Evolutionary conservation across 2,797 vertebrate species (phyloP), one percentile per base, ranked within the genome.

Genomic region (Myripristis jacobus): DNA sequence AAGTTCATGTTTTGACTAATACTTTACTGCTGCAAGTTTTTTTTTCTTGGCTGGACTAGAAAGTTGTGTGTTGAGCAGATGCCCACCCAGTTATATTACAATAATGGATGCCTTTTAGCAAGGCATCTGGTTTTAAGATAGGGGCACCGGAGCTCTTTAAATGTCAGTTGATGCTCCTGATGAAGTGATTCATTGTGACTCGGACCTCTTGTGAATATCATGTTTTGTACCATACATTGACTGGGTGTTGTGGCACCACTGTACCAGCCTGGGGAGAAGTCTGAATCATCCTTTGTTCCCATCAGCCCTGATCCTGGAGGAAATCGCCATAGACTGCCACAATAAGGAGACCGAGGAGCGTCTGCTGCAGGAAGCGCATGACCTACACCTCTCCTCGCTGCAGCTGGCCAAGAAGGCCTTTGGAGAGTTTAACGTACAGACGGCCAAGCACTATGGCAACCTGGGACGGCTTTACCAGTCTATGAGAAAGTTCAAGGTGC

Each of bases 401-500:
- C 97, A 99, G 85, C 85, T 99, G 77, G 98, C 98, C 79, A 99
- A 99, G 88, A 99, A 99, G 83, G 98, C 98, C 66, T 99, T 99
- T 0, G 98, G 98, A 21, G 98, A 99, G 88, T 98, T 99, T 83
- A 99, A 99, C 3, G 98, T 99, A 46, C 98, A 99, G 89, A 99
- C 98, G 2, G 98, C 98, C 57, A 99, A 99, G 92, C 98, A 99
- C 92, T 99, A 99, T 1, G 98, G 98, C 84, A 99, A 99, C 92
- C 95, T 99, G 53, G 98, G 98, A 46, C 95, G 98, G 34, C 96
- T 99, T 74, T 99, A 99, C 91, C 98, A 99, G 90, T 99, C 98
- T 59, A 99, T 99, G 98, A 95, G 98, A 87, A 99, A 99, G 92
- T 99, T 99, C 84, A 99, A 99, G 97, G 98, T 99, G 67, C 68